Evolutionary conservation across 2,888 invertebrate species (phyloP), one percentile per base, ranked within the genome.

Genomic region (Panzeria rudis): DNA sequence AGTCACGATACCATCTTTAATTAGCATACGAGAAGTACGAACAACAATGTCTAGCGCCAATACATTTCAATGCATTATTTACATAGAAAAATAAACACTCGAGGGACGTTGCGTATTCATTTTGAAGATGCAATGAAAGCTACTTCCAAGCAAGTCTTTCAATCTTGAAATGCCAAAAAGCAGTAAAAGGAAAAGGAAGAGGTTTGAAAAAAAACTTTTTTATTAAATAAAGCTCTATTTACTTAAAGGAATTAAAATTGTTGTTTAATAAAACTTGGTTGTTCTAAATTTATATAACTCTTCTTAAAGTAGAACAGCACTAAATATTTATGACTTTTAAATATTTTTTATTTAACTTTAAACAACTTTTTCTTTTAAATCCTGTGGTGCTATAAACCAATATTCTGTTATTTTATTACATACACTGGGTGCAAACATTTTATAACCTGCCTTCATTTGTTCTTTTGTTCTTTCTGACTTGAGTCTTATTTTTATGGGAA

Each of bases 401-500:
- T 20, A 7, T 50, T 17, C 0, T 35, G 5, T 4, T 5, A 23
- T 35, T 9, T 35, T 23, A 0, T n/a, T 17, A 2, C 20, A 9
- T 7, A n/a, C 20, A n/a, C 13, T 50, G n/a, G 17, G 17, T 17
- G 54, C n/a, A 15, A 20, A 11, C 11, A 61, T 35, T 73, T 61
- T 50, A 61, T 35, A n/a, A 20, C 47, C 44, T 25, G 7, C 25
- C 11, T 50, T 61, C 20, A 44, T n/a, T 59, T 68, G 25, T 20
- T 61, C 47, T 47, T n/a, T 59, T 68, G 25, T 20, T 61, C 47
- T 47, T 13, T 59, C n/a, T 61, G 25, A 38, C 47, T 59, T 25
- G 17, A 68, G 68, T 68, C 29, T 77, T 20, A 68, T 68, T 71
- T 77, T 68, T 77, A 76, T 66, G 66, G 44, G 23, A 66, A 11